A percentile compares a stretch with the other conserved stretches of the same genome.
These are phyloP conservation scores for Drosophila mimetica DNA, from an alignment of 2,888 invertebrate species.

Conservation along the genomic window DNA sequence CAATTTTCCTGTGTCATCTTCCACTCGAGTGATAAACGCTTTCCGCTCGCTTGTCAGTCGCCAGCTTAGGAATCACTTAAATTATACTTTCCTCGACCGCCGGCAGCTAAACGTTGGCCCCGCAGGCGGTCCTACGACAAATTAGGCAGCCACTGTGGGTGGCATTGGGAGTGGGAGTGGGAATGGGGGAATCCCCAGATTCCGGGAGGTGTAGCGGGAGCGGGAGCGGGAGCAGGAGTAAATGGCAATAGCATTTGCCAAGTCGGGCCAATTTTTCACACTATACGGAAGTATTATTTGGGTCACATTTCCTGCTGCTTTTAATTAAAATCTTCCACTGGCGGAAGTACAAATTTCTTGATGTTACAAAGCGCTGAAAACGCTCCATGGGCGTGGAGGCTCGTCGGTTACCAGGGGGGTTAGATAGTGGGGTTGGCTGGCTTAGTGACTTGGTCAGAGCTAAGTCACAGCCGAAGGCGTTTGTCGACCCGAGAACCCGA, in stretches of 20 bases:
- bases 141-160: slow-evolving; percentile 55
- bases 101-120: slow-evolving; percentile 34
- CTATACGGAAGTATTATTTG: slow-evolving; percentile 79
- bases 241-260: slow-evolving; percentile 25
- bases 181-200: not conserved
- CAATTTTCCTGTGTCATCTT: slow-evolving; percentile 33
- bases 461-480: slow-evolving; percentile 51
- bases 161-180: not conserved
- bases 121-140: slow-evolving; percentile 49
- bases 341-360: slow-evolving; percentile 77
- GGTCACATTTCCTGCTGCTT: slow-evolving; percentile 80
- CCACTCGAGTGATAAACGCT: slow-evolving; percentile 37
- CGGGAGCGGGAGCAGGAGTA: not conserved
- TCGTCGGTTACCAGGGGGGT: not conserved
- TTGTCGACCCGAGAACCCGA: slow-evolving; percentile 41
- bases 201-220: slow-evolving; percentile 1
- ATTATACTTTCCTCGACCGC: slow-evolving; percentile 23
- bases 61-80: slow-evolving; percentile 43
- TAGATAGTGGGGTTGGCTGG: slow-evolving; percentile 34
- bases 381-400: slow-evolving; percentile 38
- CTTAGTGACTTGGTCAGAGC: slow-evolving; percentile 62
- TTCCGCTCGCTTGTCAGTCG: slow-evolving; percentile 34
- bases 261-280: slow-evolving; percentile 69
- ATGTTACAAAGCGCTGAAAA: slow-evolving; percentile 60
- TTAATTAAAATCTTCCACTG: slow-evolving; percentile 75